Conservation (phyloP, 2,888 invertebrate species). For the Altica lythri region DNA sequence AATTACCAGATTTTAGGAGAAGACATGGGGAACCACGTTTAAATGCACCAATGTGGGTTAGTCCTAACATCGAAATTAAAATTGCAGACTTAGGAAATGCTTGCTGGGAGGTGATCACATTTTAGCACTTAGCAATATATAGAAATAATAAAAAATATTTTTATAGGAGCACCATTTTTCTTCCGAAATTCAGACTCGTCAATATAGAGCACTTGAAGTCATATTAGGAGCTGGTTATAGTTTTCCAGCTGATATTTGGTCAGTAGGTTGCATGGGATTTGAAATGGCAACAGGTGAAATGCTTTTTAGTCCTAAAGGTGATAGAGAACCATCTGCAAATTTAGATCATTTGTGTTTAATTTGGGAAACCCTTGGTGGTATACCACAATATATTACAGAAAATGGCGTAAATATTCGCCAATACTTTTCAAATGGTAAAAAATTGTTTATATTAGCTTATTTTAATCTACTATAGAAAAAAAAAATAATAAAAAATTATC, state of each 20-base stretch:
- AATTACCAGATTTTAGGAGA: constrained; percentile 43
- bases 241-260: constrained; percentile 84
- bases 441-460: too few species aligned
- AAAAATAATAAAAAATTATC: too few species aligned
- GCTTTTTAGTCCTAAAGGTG: constrained; percentile 79
- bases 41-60: constrained; percentile 52
- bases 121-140: not conserved
- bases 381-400: constrained; percentile 75
- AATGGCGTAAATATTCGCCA: constrained; percentile 71
- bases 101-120: constrained; percentile 68
- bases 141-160: not conserved
- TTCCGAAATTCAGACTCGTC: constrained; percentile 79
- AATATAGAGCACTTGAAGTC: constrained; percentile 81
- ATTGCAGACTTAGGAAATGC: constrained; percentile 87
- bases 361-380: constrained; percentile 78
- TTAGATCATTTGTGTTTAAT: constrained; percentile 87
- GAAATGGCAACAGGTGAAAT: constrained; percentile 88
- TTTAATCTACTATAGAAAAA: too few species aligned
- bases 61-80: constrained; percentile 70
- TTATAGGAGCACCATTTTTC: constrained; percentile 70
- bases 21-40: constrained; percentile 45
- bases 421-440: constrained; percentile 45
- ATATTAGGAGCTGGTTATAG: constrained; percentile 78
- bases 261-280: constrained; percentile 84
- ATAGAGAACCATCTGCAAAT: constrained; percentile 72